phyloP scores from a whole-genome alignment of 2,113 vertebrate species.

The Aegithalos caudatus region DNA sequence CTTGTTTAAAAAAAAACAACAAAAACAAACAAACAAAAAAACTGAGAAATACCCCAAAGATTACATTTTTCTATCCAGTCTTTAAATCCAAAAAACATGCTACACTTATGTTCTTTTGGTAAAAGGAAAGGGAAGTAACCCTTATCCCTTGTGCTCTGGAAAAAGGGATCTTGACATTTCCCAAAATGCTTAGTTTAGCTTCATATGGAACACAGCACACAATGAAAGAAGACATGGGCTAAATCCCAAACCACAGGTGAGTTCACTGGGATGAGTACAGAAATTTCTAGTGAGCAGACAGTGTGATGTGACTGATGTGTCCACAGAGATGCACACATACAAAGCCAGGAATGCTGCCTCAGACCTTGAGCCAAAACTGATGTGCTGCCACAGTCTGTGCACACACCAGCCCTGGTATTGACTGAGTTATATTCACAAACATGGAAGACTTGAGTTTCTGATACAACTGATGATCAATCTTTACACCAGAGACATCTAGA shows the following conservation, averaged over 20 bases:
- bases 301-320: background rate
- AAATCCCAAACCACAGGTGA: slow-evolving; percentile 21
- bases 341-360: background rate
- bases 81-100: background rate
- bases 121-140: background rate
- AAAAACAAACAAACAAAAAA: background rate
- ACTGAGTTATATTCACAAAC: background rate
- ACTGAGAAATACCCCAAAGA: background rate
- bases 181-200: background rate
- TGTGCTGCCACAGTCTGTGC: background rate
- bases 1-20: background rate
- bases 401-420: background rate
- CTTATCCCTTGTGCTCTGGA: background rate
- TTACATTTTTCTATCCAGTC: background rate
- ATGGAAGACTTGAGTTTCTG: background rate
- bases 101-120: background rate
- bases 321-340: background rate
- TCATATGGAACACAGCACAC: background rate
- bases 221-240: background rate
- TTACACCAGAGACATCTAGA: background rate
- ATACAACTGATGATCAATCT: background rate
- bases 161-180: background rate
- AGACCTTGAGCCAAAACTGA: background rate
- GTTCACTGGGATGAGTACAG: background rate
- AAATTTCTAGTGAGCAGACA: background rate